Evolutionary conservation across 2,797 vertebrate species (phyloP), one percentile per base, ranked within the genome.

Genomic region (Chelon labrosus): DNA sequence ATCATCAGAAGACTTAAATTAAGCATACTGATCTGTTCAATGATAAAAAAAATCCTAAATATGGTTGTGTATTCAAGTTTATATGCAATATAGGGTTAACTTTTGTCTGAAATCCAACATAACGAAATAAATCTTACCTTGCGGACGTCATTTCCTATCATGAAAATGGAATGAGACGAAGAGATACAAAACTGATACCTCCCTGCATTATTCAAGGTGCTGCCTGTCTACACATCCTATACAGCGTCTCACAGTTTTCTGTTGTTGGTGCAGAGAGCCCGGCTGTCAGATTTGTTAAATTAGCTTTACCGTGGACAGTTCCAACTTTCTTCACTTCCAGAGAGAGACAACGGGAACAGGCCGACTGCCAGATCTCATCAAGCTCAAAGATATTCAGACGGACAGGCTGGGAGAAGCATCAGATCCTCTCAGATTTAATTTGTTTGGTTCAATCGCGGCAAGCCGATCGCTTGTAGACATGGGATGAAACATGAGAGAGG

Each of bases 281-380:
- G 46, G 69, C 79, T 85, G 82, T 82, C 84, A 82, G 70, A 80
- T 88, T 76, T 75, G 82, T 85, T 84, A 80, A 85, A 85, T 86
- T 77, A 85, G 81, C 57, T 75, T 79, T 59, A 75, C 70, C 56
- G 51, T 66, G 61, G 81, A 84, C 74, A 67, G 37, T 84, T 85
- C 60, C 55, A 75, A 82, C 76, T 83, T 87, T 86, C 68, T 72
- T 59, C 69, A 72, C 77, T 79, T 90, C 66, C 60, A 72, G 41
- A 80, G 41, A 80, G 78, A 84, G 77, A 75, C 82, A 77, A 70
- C 35, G 8, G 58, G 67, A 88, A 81, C 83, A 76, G 79, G 80
- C 82, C 46, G 37, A 56, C 71, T 83, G 91, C 85, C 88, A 86
- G 70, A 89, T 89, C 82, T 73, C 61, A 82, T 92, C 87, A 85